phyloP scores from a whole-genome alignment of 2,113 vertebrate genomes.

The Hiodon tergisus region DNA sequence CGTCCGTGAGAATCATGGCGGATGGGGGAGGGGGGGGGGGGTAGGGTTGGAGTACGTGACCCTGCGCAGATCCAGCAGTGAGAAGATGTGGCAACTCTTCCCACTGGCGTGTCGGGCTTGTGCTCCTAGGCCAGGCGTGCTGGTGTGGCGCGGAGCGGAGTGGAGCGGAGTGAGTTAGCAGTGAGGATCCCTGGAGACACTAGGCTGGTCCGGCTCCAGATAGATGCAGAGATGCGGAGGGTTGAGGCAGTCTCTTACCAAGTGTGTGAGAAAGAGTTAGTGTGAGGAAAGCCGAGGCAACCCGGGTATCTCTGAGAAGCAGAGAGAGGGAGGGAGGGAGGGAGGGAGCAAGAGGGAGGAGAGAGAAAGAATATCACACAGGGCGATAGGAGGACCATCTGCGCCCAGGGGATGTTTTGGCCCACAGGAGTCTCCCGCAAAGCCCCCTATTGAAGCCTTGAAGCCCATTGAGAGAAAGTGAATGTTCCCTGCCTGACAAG shows the following conservation, averaged over 20 bases:
- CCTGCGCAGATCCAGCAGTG: neutral
- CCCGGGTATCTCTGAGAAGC: neutral
- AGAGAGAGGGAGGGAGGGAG: slow-evolving; percentile 1
- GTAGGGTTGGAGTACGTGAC: neutral
- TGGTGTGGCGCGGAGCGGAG: slow-evolving; percentile 45
- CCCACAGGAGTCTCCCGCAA: neutral
- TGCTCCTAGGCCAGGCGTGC: slow-evolving; percentile 51
- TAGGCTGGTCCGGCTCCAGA: slow-evolving; percentile 46
- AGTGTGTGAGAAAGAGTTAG: neutral
- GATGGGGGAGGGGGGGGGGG: slow-evolving; percentile 3
- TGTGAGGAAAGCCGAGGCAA: neutral
- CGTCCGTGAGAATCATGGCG: slow-evolving; percentile 33
- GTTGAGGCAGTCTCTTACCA: slow-evolving; percentile 46
- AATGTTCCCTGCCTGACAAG: no score
- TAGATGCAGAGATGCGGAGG: slow-evolving; percentile 50
- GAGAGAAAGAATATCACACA: neutral
- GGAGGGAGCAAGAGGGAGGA: neutral
- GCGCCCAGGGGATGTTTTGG: neutral
- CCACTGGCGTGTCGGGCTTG: slow-evolving; percentile 37
- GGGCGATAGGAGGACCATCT: neutral
- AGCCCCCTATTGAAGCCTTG: neutral
- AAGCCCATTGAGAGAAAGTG: no score
- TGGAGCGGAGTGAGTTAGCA: slow-evolving; percentile 29
- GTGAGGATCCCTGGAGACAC: slow-evolving; percentile 61
- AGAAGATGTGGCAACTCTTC: slow-evolving; percentile 26